Percentiles rank a stretch among this genome's conserved stretches.
Conservation (phyloP, 2,888 invertebrate species). For the Lasioglossum lativentre region DNA sequence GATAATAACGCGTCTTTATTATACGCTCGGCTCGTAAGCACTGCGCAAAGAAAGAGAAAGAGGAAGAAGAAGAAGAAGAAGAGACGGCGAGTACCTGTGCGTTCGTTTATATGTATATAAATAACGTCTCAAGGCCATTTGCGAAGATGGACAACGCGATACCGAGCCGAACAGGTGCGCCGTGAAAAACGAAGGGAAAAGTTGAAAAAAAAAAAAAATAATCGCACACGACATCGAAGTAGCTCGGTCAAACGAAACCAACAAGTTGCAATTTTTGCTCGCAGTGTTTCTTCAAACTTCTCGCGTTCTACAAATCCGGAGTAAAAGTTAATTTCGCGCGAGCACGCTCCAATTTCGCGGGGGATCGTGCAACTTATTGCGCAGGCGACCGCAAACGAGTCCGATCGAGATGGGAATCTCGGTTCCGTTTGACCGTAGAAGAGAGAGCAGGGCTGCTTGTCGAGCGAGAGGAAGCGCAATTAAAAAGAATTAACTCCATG, state of each 20-base stretch:
- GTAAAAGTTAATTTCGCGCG: neutral
- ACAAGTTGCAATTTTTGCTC: neutral
- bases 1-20: conserved; percentile 2
- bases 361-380: conserved; percentile 66
- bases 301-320: neutral
- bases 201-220: neutral
- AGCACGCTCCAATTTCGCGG: conserved; percentile 33
- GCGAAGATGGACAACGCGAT: neutral
- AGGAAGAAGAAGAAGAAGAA: neutral
- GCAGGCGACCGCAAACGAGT: conserved; percentile 23
- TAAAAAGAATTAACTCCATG: conserved; percentile 17
- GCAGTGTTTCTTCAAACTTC: neutral
- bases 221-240: neutral
- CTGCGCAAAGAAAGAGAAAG: neutral
- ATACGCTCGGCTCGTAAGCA: neutral
- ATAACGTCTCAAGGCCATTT: neutral
- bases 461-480: conserved; percentile 17
- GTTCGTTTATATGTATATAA: neutral
- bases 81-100: neutral
- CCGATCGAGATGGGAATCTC: conserved; percentile 39
- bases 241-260: neutral
- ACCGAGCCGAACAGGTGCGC: neutral
- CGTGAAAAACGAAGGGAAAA: conserved; percentile 30
- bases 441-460: neutral
- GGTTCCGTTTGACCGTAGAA: conserved; percentile 26